Base-by-base conservation (phyloP, 2,113 vertebrate genomes). In the Melanerpes aurifrons region DNA sequence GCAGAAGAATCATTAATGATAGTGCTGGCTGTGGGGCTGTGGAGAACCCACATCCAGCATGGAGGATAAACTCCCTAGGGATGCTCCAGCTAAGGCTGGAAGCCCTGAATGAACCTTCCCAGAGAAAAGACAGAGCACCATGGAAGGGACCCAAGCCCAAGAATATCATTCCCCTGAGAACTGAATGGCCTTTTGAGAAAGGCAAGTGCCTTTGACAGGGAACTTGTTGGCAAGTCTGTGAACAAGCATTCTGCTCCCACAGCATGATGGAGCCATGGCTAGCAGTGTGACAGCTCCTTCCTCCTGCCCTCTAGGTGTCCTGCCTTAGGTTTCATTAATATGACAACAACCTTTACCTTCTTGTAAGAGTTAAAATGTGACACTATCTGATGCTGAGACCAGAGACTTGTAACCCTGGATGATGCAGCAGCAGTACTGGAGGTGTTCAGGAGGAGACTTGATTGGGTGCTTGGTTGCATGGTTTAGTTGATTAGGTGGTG, bases 261-360 rank as follows among this genome's bases (percentile, higher is more conserved):
- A 25, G 8, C 25, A 32, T 2, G 15, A 66, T 3, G 2, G 35
- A 29, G 31, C 43, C 1, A 0, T 29, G 1, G 0, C 16, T 12
- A 64, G 48, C 14, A 92, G 35, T 72, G 56, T 7, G 29, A 63
- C 22, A 70, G n/a, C 2, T 29, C 37, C 8, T 66, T 93, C 75
- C 26, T 73, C n/a, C 79, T 90, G 50, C 35, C 29, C 26, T 15
- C 21, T 72, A 15, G 2, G 0, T 0, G 0, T 61, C 25, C 71
- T 82, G 22, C 45, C 72, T 85, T 72, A 76, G 7, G 26, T 45
- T 85, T 76, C 40, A 7, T 10, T 69, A 26, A 47, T 84, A 79
- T 45, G 72, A 22, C 22, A 58, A 16, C 25, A 78, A 66, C 3
- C 10, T 85, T 79, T 67, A 67, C 78, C 63, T 2, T 40, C 71